Base-by-base conservation (phyloP, 30 jellyfish, hydroid and myxozoan species). In the Aurelia aurita complex sp. Pacific region DNA sequence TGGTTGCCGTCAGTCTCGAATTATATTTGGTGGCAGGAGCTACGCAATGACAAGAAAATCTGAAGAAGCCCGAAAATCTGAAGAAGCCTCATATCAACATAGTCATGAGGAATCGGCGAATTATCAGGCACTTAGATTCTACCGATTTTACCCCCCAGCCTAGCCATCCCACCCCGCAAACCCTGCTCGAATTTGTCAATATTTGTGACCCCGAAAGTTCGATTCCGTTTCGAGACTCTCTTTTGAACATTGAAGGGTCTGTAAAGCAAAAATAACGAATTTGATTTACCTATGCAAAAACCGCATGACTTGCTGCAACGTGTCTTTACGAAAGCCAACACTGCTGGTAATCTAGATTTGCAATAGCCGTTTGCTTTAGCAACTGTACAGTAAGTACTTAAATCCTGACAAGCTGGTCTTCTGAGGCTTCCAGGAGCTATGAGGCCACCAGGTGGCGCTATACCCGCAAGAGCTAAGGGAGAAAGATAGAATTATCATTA, bases 301-400 rank as follows among this genome's bases (percentile, higher is more conserved):
- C 82, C 82, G 50, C 97, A 89, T 17, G 93, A 34, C 66, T 89
- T 64, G 73, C 76, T 81, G 90, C 97, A 89, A 60, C 80, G 43
- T 33, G 34, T 74, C 10, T 51, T 68, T 85, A 81, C 69, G 87
- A 60, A 84, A 13, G 64, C 65, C 35, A 32, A 29, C 38, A 66
- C 87, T 61, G 1, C 18, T 17, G 79, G 13, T 19, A 19, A 3
- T 13, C 18, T n/a, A 1, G 64, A 66, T 4, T 57, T 55, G 67
- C 95, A 86, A 46, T 86, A 86, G 32, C 95, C 95, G 4, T 35
- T 12, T 54, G 32, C 5, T 57, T 67, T 76, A 51, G 88, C 84
- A 3, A n/a, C 3, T 23, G 89, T 65, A 34, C 95, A 86, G 64
- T 32, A 57, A 57, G 40, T 76, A 61, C 79, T 76, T 16, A 1